Base-by-base conservation (phyloP, 2,113 vertebrate species). In the Zosterops pallidus region DNA sequence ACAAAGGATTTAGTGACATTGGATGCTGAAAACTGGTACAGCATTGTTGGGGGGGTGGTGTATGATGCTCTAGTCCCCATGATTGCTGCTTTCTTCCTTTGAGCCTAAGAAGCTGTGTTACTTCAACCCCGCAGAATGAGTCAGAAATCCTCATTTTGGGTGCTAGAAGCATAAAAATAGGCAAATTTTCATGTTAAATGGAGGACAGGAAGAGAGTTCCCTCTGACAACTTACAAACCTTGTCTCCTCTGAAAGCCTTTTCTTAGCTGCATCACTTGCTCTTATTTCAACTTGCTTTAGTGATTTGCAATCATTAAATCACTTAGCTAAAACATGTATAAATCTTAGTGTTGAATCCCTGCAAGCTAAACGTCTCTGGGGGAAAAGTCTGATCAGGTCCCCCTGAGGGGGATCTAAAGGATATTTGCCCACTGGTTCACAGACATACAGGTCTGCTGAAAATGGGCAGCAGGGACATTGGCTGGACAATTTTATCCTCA, bases 261-360 rank as follows among this genome's bases (percentile, higher is more conserved):
- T 53, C 28, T 80, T 65, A 86, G 25, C 77, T 69, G 46, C 53
- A 69, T 72, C 49, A 18, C 46, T 77, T 81, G 46, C 35, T 90
- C n/a, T 72, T 79, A 50, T 77, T 96, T 90, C 72, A 70, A 81
- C 42, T 67, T 74, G 10, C 23, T 59, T 86, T 93, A 68, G 82
- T 44, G 47, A 55, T 26, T 78, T 13, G 19, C 31, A 79, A 23
- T 71, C 14, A 13, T 59, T 69, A 70, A 77, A 71, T 12, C 33
- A 24, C 33, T 89, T 50, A 68, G 69, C 44, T 81, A 81, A 89
- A 94, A 81, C 9, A 41, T 12, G 2, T 28, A 33, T 26, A 80
- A 64, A 60, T 44, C 44, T 41, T 47, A 41, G 44, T 37, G 47
- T 14, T 53, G 63, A 76, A 60, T 46, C 23, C n/a, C 29, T 80